A percentile compares a stretch with the other conserved stretches of the same genome.
Evolutionary conservation across 2,113 vertebrate species (phyloP).

Genomic region (Aptenodytes patagonicus): DNA sequence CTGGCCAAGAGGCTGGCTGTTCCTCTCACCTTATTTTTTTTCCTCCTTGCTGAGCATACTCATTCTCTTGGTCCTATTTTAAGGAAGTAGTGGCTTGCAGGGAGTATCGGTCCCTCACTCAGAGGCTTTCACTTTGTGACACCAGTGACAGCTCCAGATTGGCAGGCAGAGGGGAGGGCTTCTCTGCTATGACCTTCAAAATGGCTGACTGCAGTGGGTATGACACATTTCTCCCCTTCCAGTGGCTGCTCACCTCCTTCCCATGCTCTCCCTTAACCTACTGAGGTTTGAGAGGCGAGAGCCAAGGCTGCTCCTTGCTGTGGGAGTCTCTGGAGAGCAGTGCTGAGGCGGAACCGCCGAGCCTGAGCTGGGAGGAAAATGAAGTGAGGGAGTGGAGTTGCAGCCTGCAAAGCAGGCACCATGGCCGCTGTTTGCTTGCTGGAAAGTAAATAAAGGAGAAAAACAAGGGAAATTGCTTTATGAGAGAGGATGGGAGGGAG

Average conservation of each 20-base stretch:
- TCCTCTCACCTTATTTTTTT: background rate
- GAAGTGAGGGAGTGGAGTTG: background rate
- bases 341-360: background rate
- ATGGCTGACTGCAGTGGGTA: background rate
- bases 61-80: background rate
- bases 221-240: background rate
- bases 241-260: background rate
- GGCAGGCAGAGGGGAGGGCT: background rate
- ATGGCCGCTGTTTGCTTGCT: fast-evolving
- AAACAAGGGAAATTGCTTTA: slow-evolving; percentile 2
- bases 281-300: background rate
- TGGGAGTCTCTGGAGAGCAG: slow-evolving; percentile 41
- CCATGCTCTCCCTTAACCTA: background rate
- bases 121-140: background rate
- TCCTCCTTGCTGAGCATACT: background rate
- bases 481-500: background rate
- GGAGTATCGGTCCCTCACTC: background rate
- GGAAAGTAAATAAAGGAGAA: background rate
- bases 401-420: background rate
- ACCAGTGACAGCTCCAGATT: background rate
- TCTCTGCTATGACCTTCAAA: slow-evolving; percentile 13
- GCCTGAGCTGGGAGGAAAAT: slow-evolving; percentile 26
- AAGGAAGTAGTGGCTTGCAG: background rate
- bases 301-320: background rate
- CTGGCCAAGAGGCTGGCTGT: background rate